Base-by-base conservation (phyloP, 2,888 invertebrate genomes). In the Glaucopsyche alexis region DNA sequence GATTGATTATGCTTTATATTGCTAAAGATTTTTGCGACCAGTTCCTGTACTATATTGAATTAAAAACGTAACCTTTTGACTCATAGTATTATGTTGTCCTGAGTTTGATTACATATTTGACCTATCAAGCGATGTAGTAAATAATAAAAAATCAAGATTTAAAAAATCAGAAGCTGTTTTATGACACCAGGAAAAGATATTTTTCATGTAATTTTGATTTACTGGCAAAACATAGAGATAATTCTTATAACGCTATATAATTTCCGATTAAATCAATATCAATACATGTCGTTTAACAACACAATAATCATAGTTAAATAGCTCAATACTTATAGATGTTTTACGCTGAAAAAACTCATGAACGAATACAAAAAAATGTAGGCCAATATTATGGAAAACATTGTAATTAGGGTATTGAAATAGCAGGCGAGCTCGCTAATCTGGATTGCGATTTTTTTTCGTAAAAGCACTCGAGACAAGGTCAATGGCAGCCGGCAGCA, bases 401-500 rank as follows among this genome's bases (percentile, higher is more conserved):
- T 50, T 47, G 66, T 71, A 67, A 72, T 67, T 66, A 72, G 70
- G 72, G 38, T 71, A 73, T 74, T 69, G 73, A 71, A 75, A 74
- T 72, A 65, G 71, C 72, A 72, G 74, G 75, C 73, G 72, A 72
- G 77, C 19, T 67, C 16, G 40, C 75, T 79, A 80, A 77, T 78
- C 76, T 78, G 78, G 77, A 79, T 81, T 79, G 80, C 81, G 81
- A 80, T 84, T 85, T 84, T 81, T 81, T 83, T 78, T 79, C 83
- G 72, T 66, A 65, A 72, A 81, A 79, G 78, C 80, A 75, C 81
- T 80, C 78, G 83, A 83, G 83, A 85, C 90, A 91, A 91, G 92
- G 91, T 91, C 92, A 92, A 90, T 91, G 90, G 87, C 90, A 89
- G 85, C 83, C 80, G 82, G 81, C 86, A 87, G 89, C 88, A 88